Percentiles rank a stretch among this genome's conserved stretches.
Conservation (phyloP, 2,113 vertebrate species). For the Chamaea fasciata region DNA sequence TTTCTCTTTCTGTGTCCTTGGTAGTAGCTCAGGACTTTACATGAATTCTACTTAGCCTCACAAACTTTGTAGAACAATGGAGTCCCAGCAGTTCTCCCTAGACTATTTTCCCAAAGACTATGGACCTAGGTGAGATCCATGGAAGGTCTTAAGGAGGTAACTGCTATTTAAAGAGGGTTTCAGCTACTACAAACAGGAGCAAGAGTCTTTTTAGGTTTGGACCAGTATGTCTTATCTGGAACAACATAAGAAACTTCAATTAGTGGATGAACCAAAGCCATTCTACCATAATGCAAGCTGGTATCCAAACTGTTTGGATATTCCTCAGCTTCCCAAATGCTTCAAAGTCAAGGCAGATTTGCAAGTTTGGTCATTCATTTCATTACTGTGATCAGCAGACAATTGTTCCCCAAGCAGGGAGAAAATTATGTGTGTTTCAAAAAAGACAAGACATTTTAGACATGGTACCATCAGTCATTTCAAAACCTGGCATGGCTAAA, state of each 20-base stretch:
- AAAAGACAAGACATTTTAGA: not conserved
- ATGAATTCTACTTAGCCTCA: not conserved
- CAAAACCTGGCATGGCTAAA: not conserved
- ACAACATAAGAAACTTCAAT: not conserved
- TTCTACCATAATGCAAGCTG: not conserved
- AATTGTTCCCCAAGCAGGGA: not conserved
- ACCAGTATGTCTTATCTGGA: not conserved
- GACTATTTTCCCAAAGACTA: not conserved
- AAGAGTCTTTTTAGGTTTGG: not conserved
- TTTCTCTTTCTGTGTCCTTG: not conserved
- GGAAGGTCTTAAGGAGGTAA: not conserved
- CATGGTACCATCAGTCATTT: rapidly evolving
- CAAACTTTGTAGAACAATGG: not conserved
- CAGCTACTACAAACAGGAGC: not conserved
- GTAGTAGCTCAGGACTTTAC: not conserved
- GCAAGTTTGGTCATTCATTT: not conserved
- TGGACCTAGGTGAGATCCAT: not conserved
- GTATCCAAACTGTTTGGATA: not conserved
- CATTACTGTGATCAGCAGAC: not conserved
- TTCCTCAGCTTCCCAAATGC: not conserved
- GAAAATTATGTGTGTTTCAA: not conserved
- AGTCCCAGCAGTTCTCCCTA: not conserved
- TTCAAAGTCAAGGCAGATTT: not conserved
- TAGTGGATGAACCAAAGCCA: not conserved
- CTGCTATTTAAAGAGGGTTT: not conserved